Evolutionary conservation across 2,888 invertebrate genomes (phyloP), one percentile per base, ranked within the genome.

Genomic region (Achlya flavicornis): DNA sequence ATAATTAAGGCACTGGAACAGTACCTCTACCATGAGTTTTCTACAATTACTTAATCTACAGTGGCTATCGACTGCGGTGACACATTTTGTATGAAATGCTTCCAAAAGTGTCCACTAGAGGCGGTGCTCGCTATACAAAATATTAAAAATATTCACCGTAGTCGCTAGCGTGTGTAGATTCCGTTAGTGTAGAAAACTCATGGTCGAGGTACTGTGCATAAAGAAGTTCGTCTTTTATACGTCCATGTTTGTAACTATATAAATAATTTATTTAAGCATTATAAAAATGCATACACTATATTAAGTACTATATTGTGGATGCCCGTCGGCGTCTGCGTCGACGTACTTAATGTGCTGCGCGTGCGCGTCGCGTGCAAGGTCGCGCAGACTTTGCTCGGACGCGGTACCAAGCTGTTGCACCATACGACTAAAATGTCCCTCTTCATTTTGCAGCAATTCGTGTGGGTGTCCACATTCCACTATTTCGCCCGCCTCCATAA

Each of bases 401-500:
- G 93, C 91, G 8, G 87, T 65, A 0, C 96, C 96, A 1, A 96
- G 94, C 78, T 96, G 95, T 59, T 94, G 85, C 41, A 96, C 95
- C 95, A 96, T 95, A 64, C 90, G 88, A 33, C 94, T 92, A 76
- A 96, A 95, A 65, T 92, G 84, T 0, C 96, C 95, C 10, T 93
- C 88, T 32, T 89, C 87, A 63, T 94, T 92, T 72, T 95, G 93
- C 43, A 96, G 84, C 41, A 96, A 81, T 60, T 94, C 88, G 79
- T 96, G 94, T 0, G 98, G 97, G 72, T 96, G 95, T 63, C 96
- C 97, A 75, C 96, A 96, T 89, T 98, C 97, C 59, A 94, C 89
- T 69, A 96, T 93, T 68, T 88, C 85, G 0, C 96, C 96, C 1
- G 95, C 94, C 77, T 96, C 95, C 88, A 96, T 93, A 3, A 93